Evolutionary conservation across 2,888 invertebrate species (phyloP).

Genomic region (Scaptomyza tumidula): DNA sequence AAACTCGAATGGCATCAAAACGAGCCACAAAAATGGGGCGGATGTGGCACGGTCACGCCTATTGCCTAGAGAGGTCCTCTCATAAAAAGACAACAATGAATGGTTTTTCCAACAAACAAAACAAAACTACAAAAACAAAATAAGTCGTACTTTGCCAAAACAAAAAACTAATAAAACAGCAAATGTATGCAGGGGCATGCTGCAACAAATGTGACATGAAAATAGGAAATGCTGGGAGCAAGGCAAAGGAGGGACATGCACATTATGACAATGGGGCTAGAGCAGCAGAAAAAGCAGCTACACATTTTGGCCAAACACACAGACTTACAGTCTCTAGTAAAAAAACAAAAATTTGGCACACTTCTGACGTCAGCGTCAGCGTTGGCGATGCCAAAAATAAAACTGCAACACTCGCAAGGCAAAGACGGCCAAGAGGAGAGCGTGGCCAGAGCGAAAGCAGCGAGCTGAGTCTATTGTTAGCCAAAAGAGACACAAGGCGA

Average conservation of each 20-base stretch:
- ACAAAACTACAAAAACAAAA: neutral
- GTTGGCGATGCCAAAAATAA: constrained; percentile 56
- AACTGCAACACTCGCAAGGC: constrained; percentile 64
- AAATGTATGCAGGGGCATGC: constrained; percentile 70
- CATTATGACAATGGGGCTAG: constrained; percentile 54
- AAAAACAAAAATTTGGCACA: constrained; percentile 57
- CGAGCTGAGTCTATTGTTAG: constrained; percentile 43
- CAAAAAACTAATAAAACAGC: constrained; percentile 72
- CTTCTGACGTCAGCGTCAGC: constrained; percentile 73
- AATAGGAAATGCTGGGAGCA: neutral
- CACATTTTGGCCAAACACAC: constrained; percentile 61
- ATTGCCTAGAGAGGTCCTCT: constrained; percentile 8
- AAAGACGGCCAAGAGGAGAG: neutral
- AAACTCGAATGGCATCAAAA: constrained; percentile 41
- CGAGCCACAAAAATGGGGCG: constrained; percentile 2
- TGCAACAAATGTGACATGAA: constrained; percentile 54
- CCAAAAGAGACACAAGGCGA: constrained; percentile 7
- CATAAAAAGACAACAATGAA: constrained; percentile 61
- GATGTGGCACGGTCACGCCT: constrained; percentile 34
- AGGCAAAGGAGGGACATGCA: constrained; percentile 42
- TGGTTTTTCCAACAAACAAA: constrained; percentile 45
- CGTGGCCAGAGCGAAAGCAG: neutral
- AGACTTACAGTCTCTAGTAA: constrained; percentile 6
- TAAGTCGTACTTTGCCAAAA: constrained; percentile 40
- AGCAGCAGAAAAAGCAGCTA: constrained; percentile 33